Percentiles rank a stretch among this genome's conserved stretches.
phyloP scores from a whole-genome alignment of 2,113 vertebrate species.

The Herpailurus yagouaroundi region DNA sequence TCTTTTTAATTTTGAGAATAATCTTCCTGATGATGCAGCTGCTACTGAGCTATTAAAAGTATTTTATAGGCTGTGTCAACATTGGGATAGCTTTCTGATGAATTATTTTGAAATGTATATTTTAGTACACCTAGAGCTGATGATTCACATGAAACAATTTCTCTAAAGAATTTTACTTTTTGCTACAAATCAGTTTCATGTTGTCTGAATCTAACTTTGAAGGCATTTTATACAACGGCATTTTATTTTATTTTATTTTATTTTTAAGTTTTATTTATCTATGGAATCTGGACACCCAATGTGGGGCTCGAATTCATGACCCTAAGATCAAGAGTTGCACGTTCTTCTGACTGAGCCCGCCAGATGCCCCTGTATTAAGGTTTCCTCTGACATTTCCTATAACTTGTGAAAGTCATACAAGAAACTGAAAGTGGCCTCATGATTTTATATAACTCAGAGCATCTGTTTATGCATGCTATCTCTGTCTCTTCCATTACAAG shows the following conservation, averaged over 20 bases:
- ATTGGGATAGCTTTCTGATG: neutral
- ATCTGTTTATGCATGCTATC: neutral
- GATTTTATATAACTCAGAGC: neutral
- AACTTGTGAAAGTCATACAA: neutral
- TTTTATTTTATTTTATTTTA: neutral
- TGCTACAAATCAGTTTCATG: neutral
- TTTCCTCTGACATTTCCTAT: slow-evolving; percentile 20
- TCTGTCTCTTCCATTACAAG: neutral
- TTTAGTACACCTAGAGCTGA: neutral
- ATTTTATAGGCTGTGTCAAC: neutral
- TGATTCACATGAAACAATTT: neutral
- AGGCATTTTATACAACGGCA: neutral
- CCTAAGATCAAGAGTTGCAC: no score
- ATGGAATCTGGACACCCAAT: no score
- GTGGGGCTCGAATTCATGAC: no score
- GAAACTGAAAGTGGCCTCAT: neutral
- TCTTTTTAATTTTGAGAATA: neutral
- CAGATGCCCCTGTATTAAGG: neutral
- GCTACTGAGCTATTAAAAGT: neutral
- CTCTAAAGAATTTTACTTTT: slow-evolving; percentile 30
- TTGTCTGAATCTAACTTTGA: slow-evolving; percentile 1
- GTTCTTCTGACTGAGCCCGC: no score
- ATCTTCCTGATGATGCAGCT: neutral
- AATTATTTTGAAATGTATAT: neutral
- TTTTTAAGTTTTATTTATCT: no score